These are phyloP conservation scores for Pteria penguin DNA, from an alignment of 2,888 invertebrate genomes.

Conservation along the genomic window DNA sequence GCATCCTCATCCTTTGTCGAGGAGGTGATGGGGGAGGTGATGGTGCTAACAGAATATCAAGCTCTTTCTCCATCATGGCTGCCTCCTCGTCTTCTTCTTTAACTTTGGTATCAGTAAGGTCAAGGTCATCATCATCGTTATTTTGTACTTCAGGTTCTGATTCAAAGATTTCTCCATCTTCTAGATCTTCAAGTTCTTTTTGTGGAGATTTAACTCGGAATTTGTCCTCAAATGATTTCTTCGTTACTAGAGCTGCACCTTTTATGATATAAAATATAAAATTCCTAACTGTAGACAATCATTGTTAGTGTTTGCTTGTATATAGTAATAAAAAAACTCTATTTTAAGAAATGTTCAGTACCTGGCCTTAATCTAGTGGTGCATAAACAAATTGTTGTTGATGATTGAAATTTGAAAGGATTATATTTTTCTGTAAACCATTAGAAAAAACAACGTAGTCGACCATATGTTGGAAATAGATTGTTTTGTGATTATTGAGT, in stretches of 20 bases:
- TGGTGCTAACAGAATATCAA: constrained; percentile 62
- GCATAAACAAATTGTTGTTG: too few relatives aligned
- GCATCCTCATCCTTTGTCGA: constrained; percentile 92
- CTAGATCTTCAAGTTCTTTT: constrained; percentile 3
- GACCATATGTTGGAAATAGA: too few relatives aligned
- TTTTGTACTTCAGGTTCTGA: constrained; percentile 33
- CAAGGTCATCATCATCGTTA: constrained; percentile 42
- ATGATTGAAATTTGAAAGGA: too few relatives aligned
- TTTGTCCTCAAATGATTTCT: constrained; percentile 24
- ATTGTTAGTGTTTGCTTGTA: too few relatives aligned
- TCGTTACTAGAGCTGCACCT: constrained; percentile 19
- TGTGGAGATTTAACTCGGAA: constrained; percentile 10
- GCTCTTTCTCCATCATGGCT: constrained; percentile 58
- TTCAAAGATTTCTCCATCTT: constrained; percentile 37
- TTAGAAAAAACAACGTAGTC: too few relatives aligned
- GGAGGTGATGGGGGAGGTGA: constrained; percentile 84
- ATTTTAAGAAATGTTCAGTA: too few relatives aligned
- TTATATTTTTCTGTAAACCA: too few relatives aligned
- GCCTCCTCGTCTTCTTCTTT: constrained; percentile 55
- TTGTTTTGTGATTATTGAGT: too few relatives aligned
- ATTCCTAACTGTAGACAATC: too few relatives aligned
- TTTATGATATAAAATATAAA: too few relatives aligned
- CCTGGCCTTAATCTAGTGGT: too few relatives aligned
- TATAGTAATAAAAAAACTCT: not conserved
- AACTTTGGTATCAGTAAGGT: constrained; percentile 11